These are phyloP conservation scores for Alcedo quadribrachys DNA, from an alignment of 2,797 vertebrate species.

Conservation along the genomic window DNA sequence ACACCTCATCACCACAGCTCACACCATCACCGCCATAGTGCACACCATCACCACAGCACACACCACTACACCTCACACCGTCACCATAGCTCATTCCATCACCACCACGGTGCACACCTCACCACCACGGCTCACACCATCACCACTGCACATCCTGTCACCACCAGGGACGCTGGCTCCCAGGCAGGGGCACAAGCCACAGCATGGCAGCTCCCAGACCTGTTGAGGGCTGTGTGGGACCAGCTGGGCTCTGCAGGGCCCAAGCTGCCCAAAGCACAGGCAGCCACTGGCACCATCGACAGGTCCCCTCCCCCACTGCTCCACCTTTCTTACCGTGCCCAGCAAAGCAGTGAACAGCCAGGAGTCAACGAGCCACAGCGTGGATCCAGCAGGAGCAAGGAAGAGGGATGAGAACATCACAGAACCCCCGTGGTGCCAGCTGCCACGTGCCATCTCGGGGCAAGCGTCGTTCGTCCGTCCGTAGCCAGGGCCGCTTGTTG, in stretches of 20 bases:
- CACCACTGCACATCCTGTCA: too few species aligned
- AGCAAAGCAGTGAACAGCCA: neutral
- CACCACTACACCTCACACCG: too few species aligned
- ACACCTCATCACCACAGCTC: neutral
- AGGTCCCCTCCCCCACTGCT: accelerated
- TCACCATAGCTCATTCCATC: neutral
- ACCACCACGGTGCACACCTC: neutral
- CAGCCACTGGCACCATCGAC: accelerated
- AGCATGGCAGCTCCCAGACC: neutral
- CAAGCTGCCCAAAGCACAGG: neutral
- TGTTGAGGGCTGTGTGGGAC: too few species aligned
- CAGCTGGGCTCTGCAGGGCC: neutral
- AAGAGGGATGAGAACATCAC: neutral
- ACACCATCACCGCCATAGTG: too few species aligned
- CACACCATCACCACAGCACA: too few species aligned
- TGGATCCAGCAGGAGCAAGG: neutral
- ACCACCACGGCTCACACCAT: too few species aligned
- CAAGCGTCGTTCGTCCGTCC: neutral
- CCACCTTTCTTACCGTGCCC: neutral
- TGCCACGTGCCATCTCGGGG: neutral
- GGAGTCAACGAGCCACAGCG: neutral
- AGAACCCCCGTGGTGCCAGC: neutral
- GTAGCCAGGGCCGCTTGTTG: neutral
- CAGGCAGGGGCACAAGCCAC: accelerated
- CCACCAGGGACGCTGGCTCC: neutral